Percentiles rank a stretch among this genome's conserved stretches.
Conservation (phyloP, 2,888 invertebrate genomes). For the Dicranocentrus wangi region DNA sequence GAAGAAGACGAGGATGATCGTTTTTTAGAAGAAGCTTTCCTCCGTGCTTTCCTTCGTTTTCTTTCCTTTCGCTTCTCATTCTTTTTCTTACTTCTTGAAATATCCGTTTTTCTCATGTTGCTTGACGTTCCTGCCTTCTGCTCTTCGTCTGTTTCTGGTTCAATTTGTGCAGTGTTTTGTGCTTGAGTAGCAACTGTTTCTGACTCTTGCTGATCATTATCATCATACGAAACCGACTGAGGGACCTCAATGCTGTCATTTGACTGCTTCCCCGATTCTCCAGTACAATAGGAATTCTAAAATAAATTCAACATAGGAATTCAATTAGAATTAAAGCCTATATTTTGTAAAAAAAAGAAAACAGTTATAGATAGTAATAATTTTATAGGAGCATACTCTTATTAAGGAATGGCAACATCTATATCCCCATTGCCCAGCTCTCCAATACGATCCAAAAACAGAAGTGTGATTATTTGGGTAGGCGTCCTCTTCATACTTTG, state of each 20-base stretch:
- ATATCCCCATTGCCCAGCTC: conserved; percentile 94
- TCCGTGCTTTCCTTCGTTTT: conserved; percentile 54
- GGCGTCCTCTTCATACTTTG: conserved; percentile 94
- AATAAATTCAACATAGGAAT: neutral
- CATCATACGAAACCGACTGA: conserved; percentile 70
- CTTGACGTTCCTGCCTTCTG: conserved; percentile 35
- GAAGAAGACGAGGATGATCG: conserved; percentile 15
- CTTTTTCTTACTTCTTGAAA: conserved; percentile 70
- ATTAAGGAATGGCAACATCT: conserved; percentile 95
- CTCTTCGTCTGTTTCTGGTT: conserved; percentile 73
- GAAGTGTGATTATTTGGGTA: conserved; percentile 93
- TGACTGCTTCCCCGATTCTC: conserved; percentile 80
- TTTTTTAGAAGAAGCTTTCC: conserved; percentile 42
- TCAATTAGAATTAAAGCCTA: neutral
- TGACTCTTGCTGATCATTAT: conserved; percentile 76
- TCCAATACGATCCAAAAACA: conserved; percentile 98
- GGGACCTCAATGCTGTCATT: conserved; percentile 69
- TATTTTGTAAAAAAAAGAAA: neutral
- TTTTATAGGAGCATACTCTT: conserved; percentile 53
- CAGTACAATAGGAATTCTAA: conserved; percentile 89
- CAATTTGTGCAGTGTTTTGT: conserved; percentile 31
- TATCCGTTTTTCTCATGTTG: neutral
- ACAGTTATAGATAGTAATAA: neutral
- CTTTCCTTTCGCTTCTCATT: conserved; percentile 74
- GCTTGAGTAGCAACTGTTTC: conserved; percentile 73